Evolutionary conservation across 1,140 invertebrate species (phyloP).

Genomic region (Glomeris maerens): DNA sequence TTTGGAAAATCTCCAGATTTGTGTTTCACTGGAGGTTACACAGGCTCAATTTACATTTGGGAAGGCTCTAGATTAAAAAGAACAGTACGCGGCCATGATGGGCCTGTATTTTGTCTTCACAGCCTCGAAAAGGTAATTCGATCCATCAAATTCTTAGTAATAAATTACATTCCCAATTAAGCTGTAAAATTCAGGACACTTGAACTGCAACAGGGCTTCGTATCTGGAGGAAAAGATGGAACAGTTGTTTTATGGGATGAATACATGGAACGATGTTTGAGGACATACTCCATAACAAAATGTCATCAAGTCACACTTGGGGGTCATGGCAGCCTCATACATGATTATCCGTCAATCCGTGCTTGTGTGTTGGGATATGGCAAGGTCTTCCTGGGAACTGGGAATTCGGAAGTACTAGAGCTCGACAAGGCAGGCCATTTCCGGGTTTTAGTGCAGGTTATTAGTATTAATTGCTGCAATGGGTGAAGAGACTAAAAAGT

Average conservation of each 20-base stretch:
- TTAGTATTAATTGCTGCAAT: neutral
- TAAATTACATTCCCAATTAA: neutral
- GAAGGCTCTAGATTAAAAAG: conserved; percentile 23
- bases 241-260: conserved; percentile 30
- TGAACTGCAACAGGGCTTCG: conserved; percentile 27
- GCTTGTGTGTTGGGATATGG: conserved; percentile 28
- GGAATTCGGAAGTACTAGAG: conserved; percentile 31
- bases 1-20: conserved; percentile 27
- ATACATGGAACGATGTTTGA: conserved; percentile 28
- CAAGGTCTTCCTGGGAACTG: conserved; percentile 22
- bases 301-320: conserved; percentile 22
- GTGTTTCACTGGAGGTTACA: conserved; percentile 30
- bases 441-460: conserved; percentile 29
- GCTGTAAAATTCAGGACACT: neutral
- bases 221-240: conserved; percentile 35
- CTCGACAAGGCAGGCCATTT: conserved; percentile 30
- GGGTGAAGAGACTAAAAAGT: neutral
- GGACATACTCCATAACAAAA: conserved; percentile 28
- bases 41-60: conserved; percentile 32
- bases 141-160: neutral
- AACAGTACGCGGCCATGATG: conserved; percentile 31
- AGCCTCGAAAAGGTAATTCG: conserved; percentile 27
- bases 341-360: conserved; percentile 26
- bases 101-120: conserved; percentile 33
- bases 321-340: conserved; percentile 23